Evolutionary conservation across 2,797 vertebrate genomes (phyloP).

Genomic region (Ciconia nigra): DNA sequence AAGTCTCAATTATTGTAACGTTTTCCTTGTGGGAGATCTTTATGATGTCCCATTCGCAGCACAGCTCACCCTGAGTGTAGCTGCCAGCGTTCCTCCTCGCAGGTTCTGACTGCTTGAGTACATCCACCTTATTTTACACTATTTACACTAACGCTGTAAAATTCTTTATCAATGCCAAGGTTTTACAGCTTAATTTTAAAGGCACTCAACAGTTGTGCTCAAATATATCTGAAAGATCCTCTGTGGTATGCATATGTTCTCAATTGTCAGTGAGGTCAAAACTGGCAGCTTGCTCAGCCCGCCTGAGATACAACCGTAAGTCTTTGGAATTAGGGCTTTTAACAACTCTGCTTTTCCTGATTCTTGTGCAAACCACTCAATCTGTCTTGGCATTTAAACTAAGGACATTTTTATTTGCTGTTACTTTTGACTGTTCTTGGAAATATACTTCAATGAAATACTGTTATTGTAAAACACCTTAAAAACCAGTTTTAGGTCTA

Average conservation of each 20-base stretch:
- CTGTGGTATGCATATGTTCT: neutral
- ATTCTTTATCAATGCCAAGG: neutral
- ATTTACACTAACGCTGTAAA: neutral
- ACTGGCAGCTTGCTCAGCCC: neutral
- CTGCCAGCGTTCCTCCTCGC: neutral
- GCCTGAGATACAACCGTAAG: neutral
- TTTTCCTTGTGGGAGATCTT: neutral
- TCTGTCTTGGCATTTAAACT: conserved; percentile 10
- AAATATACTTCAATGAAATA: neutral
- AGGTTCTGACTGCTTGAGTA: neutral
- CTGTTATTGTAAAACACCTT: neutral
- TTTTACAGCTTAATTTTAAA: conserved; percentile 39
- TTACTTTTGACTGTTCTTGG: conserved; percentile 16
- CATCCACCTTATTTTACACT: neutral
- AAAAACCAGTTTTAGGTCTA: neutral
- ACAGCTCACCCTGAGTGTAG: neutral
- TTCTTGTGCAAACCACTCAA: conserved; percentile 26
- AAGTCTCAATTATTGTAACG: neutral
- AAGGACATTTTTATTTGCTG: conserved; percentile 34
- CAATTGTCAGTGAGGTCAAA: neutral
- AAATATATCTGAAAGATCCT: neutral
- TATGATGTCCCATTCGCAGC: neutral
- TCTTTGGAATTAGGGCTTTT: neutral
- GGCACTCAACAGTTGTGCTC: conserved; percentile 19
- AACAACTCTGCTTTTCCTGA: neutral